phyloP scores from a whole-genome alignment of 2,113 vertebrate species.

The Baryphthengus martii region DNA sequence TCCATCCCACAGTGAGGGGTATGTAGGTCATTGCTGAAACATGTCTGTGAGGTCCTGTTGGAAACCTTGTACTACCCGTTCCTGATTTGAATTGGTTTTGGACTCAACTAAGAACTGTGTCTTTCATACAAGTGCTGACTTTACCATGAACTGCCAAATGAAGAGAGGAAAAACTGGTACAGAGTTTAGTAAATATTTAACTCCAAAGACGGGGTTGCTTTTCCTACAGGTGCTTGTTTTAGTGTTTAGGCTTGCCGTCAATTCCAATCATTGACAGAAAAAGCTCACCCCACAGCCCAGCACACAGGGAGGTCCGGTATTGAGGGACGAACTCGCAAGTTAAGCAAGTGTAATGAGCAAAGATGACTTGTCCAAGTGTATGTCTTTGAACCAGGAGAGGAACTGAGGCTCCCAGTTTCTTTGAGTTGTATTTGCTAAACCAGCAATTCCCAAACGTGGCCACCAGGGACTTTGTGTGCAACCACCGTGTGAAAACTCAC shows the following conservation, averaged over 20 bases:
- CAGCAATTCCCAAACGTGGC: background rate
- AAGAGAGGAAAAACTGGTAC: background rate
- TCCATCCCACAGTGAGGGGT: background rate
- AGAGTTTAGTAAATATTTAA: background rate
- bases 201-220: background rate
- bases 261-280: background rate
- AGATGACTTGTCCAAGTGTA: background rate
- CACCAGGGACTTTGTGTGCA: conserved; percentile 40
- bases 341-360: background rate
- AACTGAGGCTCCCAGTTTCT: background rate
- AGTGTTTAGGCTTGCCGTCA: background rate
- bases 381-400: background rate
- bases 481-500: background rate
- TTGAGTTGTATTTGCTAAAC: background rate
- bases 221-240: background rate
- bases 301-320: background rate
- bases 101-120: background rate
- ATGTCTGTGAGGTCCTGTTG: background rate
- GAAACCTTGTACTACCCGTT: background rate
- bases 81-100: background rate
- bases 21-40: background rate
- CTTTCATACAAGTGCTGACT: background rate
- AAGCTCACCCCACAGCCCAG: background rate
- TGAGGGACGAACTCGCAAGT: background rate
- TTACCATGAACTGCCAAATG: background rate